Conservation (phyloP, 1,140 invertebrate genomes). For the Bradysia coprophila region DNA sequence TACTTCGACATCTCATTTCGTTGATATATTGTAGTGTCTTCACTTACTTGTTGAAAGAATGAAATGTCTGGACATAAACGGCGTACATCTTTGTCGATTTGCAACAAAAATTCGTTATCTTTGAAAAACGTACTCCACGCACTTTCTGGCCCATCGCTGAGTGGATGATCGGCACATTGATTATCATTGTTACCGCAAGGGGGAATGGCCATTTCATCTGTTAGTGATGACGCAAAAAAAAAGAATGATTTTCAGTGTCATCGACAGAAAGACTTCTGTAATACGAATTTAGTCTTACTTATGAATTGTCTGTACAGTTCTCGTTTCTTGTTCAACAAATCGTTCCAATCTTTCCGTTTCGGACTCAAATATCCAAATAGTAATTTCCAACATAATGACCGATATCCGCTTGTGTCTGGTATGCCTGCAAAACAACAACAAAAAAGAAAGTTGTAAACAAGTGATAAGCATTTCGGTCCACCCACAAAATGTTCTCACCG, state of each 20-base stretch:
- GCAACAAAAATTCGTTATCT: conserved; percentile 81
- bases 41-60: conserved; percentile 69
- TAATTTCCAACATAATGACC: conserved; percentile 65
- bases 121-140: conserved; percentile 83
- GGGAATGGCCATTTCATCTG: conserved; percentile 66
- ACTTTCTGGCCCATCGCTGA: conserved; percentile 86
- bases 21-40: too few relatives aligned
- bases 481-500: conserved; percentile 29
- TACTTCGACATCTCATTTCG: too few relatives aligned
- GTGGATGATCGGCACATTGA: conserved; percentile 57
- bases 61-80: conserved; percentile 90
- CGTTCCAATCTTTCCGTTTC: conserved; percentile 39
- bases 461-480: background rate
- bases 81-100: conserved; percentile 95
- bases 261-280: too few relatives aligned
- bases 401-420: conserved; percentile 57
- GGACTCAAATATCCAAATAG: conserved; percentile 64
- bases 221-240: conserved; percentile 16
- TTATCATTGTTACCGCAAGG: conserved; percentile 43
- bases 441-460: conserved; percentile 5
- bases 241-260: conserved; percentile 5
- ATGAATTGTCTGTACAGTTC: conserved; percentile 70
- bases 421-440: conserved; percentile 37
- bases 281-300: conserved; percentile 29
- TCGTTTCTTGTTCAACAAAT: conserved; percentile 46